Conservation (phyloP, 1,140 invertebrate genomes). For the Scaptodrosophila lebanonensis region DNA sequence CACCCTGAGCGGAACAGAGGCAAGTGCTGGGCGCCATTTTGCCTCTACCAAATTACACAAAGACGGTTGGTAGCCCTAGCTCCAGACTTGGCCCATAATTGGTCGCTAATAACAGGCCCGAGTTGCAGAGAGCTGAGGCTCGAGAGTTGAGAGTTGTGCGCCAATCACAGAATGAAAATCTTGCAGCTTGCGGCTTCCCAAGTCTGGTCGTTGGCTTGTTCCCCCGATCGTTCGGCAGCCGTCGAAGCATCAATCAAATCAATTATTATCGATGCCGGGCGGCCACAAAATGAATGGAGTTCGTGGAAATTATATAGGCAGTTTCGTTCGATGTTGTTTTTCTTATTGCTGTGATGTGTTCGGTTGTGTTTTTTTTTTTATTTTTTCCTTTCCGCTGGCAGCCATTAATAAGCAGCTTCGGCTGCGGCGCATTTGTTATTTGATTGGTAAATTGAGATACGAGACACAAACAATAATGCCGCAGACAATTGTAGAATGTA, state of each 20-base stretch:
- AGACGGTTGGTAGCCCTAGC: too few relatives aligned
- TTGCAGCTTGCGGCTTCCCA: conserved; percentile 8
- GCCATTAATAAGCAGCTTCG: conserved; percentile 72
- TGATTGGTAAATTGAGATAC: conserved; percentile 74
- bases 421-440: conserved; percentile 71
- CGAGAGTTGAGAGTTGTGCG: too few relatives aligned
- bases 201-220: too few relatives aligned
- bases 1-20: too few relatives aligned
- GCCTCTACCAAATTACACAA: too few relatives aligned
- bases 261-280: conserved; percentile 69
- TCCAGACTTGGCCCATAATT: too few relatives aligned
- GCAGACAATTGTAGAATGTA: conserved; percentile 59
- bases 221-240: conserved; percentile 13
- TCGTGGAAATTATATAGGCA: conserved; percentile 59
- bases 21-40: too few relatives aligned
- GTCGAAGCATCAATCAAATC: conserved; percentile 76
- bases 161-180: conserved; percentile 54
- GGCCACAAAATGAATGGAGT: conserved; percentile 37
- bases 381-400: conserved; percentile 50
- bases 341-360: too few relatives aligned
- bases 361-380: background rate
- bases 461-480: conserved; percentile 18
- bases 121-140: too few relatives aligned
- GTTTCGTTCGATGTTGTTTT: conserved; percentile 1
- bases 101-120: background rate